Percentiles rank a stretch among this genome's conserved stretches.
These are phyloP conservation scores for Propithecus deckenii DNA, from an alignment of 2,797 vertebrate genomes.

Conservation along the genomic window DNA sequence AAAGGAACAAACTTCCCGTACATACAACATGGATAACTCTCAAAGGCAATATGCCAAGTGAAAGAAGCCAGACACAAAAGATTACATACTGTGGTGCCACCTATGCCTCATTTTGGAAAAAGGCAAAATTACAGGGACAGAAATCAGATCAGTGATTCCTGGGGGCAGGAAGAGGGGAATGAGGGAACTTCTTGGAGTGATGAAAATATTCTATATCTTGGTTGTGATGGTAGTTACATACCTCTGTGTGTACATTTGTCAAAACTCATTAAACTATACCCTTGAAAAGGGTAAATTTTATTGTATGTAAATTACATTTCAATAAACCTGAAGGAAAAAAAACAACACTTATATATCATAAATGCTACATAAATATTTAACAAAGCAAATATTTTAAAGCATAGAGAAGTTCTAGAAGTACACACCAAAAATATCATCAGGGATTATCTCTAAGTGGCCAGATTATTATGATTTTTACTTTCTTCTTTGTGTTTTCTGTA, in stretches of 20 bases:
- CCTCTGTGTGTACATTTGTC: background rate
- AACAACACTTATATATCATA: background rate
- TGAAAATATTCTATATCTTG: background rate
- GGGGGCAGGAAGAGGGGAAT: background rate
- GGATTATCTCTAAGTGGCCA: background rate
- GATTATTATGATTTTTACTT: background rate
- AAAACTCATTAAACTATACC: background rate
- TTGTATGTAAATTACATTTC: background rate
- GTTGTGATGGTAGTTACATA: background rate
- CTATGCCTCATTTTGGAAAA: background rate
- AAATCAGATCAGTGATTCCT: background rate
- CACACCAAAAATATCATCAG: background rate
- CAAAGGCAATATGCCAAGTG: background rate
- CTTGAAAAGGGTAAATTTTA: background rate
- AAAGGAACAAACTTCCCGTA: background rate
- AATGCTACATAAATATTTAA: background rate
- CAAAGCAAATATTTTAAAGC: slow-evolving; percentile 25
- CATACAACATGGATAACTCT: background rate
- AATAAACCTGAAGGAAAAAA: background rate
- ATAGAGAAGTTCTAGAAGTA: background rate
- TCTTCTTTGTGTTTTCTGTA: background rate
- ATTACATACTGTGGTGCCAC: background rate
- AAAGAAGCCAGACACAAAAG: background rate
- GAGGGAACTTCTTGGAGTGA: background rate
- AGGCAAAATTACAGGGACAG: background rate